A percentile compares a stretch with the other conserved stretches of the same genome.
Conservation (phyloP, 2,797 vertebrate genomes). For the Enteromius mattozi region DNA sequence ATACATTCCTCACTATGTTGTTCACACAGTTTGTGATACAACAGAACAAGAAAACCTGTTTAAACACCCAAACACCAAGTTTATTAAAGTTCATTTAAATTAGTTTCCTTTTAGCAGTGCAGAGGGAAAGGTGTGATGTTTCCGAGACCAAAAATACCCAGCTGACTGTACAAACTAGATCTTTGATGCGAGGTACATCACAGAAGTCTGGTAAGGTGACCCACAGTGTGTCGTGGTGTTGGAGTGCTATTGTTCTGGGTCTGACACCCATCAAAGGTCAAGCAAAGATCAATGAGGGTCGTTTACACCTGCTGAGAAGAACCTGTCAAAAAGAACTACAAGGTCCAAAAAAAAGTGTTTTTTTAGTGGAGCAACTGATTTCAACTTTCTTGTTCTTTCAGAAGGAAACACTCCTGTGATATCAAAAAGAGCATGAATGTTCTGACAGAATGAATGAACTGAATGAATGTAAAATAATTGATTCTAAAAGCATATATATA, state of each 20-base stretch:
- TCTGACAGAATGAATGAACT: no score
- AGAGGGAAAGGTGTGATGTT: neutral
- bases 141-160: neutral
- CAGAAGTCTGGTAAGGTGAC: neutral
- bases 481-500: no score
- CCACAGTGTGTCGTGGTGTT: neutral
- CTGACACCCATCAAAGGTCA: neutral
- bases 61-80: neutral
- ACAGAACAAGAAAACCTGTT: constrained; percentile 19
- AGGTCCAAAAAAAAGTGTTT: no score
- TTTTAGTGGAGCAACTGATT: no score
- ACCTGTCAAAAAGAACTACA: no score
- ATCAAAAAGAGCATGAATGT: no score
- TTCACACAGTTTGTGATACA: neutral
- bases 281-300: neutral
- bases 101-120: neutral
- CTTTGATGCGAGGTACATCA: no score
- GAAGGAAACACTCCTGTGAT: no score
- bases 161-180: neutral
- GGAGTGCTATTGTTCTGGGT: neutral
- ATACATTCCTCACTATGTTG: constrained; percentile 14
- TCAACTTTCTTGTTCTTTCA: no score
- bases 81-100: neutral
- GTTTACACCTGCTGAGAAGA: no score
- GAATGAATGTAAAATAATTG: no score